Conservation (phyloP, 1,140 invertebrate genomes). For the Aculops lycopersici region DNA sequence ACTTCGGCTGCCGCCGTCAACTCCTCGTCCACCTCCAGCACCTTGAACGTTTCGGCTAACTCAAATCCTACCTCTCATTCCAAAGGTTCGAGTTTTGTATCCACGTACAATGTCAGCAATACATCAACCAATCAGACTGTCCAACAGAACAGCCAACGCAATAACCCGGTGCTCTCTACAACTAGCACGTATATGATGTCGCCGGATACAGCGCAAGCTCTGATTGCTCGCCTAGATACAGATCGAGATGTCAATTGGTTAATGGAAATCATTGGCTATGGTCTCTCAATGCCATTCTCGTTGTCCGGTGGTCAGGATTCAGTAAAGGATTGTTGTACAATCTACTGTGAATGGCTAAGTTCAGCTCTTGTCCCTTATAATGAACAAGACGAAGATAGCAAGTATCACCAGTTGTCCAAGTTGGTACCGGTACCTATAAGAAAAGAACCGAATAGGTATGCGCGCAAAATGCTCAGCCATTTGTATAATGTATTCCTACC, state of each 20-base stretch:
- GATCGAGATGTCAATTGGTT: slow-evolving; percentile 50
- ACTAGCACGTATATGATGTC: slow-evolving; percentile 2
- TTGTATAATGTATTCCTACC: slow-evolving; percentile 81
- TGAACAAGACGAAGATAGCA: slow-evolving; percentile 10
- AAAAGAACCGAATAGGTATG: slow-evolving; percentile 64
- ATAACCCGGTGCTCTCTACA: too few relatives aligned
- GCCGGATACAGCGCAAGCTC: slow-evolving; percentile 9
- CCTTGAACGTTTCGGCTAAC: too few relatives aligned
- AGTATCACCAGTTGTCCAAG: background rate
- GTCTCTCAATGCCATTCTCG: slow-evolving; percentile 47
- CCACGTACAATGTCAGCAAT: too few relatives aligned
- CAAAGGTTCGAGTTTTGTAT: too few relatives aligned
- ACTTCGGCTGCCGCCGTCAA: background rate
- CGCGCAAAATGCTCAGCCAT: slow-evolving; percentile 59
- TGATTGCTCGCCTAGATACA: slow-evolving; percentile 12
- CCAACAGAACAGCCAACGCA: background rate
- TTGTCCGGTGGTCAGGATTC: slow-evolving; percentile 41
- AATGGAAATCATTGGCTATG: slow-evolving; percentile 62
- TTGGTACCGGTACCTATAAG: slow-evolving; percentile 50
- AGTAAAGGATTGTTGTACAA: slow-evolving; percentile 72
- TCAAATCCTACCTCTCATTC: too few relatives aligned
- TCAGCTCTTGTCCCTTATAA: slow-evolving; percentile 42
- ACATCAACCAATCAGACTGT: background rate
- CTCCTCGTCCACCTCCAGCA: background rate
- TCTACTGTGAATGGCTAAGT: slow-evolving; percentile 84